Percentiles rank a stretch among this genome's conserved stretches.
These are phyloP conservation scores for Coluber constrictor DNA, from an alignment of 2,797 vertebrate genomes.

Conservation along the genomic window DNA sequence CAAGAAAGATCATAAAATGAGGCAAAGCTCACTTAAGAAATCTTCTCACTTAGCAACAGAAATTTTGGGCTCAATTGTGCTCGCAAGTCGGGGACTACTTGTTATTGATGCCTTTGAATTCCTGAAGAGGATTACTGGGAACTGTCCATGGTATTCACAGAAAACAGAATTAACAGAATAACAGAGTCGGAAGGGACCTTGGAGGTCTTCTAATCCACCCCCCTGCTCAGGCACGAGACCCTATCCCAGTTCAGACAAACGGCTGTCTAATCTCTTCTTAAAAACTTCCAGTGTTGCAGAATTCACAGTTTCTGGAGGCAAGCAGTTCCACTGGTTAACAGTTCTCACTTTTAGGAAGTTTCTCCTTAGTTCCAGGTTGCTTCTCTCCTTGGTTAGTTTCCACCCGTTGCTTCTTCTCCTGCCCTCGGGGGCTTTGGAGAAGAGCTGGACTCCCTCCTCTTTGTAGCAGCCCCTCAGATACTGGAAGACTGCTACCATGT, in stretches of 20 bases:
- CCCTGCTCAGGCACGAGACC: background rate
- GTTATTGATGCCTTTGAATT: background rate
- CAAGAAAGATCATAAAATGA: background rate
- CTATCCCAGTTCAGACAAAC: background rate
- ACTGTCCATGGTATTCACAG: background rate
- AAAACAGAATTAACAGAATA: background rate
- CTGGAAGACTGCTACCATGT: fast-evolving
- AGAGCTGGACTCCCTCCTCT: background rate
- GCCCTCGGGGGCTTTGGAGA: fast-evolving
- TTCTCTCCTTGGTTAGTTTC: background rate
- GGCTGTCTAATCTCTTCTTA: background rate
- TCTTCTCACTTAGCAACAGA: background rate
- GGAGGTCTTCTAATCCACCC: background rate
- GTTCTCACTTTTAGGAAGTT: background rate
- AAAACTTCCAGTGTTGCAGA: background rate
- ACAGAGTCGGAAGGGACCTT: background rate
- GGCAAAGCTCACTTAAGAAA: background rate
- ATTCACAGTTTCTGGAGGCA: background rate
- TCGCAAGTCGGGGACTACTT: background rate
- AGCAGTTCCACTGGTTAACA: background rate
- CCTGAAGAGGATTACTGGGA: background rate
- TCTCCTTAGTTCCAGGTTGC: background rate
- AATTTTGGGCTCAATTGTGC: background rate
- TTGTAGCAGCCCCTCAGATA: background rate
- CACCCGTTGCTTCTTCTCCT: background rate